Evolutionary conservation across 2,113 vertebrate species (phyloP), one percentile per base, ranked within the genome.

Genomic region (Carollia perspicillata): DNA sequence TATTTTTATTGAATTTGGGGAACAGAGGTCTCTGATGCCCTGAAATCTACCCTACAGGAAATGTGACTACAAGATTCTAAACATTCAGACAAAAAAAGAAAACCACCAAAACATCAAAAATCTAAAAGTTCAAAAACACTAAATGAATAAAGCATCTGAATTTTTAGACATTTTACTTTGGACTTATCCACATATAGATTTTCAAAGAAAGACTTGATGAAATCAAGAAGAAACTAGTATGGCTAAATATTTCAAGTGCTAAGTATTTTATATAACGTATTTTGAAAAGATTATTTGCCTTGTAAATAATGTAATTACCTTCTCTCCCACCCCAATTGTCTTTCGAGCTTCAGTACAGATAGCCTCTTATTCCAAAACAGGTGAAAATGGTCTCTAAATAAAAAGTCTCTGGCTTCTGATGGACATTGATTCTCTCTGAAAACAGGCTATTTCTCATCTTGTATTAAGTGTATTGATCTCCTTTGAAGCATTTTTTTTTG

Each of bases 1-100:
- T 81, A 37, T 86, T 96, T 91, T 83, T 93, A 74, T 53, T 93
- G 30, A 97, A 95, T 97, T 91, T 95, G 88, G 78, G 66, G 83
- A 93, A 71, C 22, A 77, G 77, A 79, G 16, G n/a, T 83, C 84
- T 89, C 84, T 49, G 90, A 72, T 65, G 30, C 47, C 35, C 89
- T 88, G 33, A 96, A 77, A 51, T 86, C 53, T 74, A 68, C 42
- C 4, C n/a, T 42, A 37, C 23, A 88, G 81, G 47, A 88, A 85
- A 63, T 72, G 33, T 35, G 58, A 80, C 66, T 78, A 20, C 18
- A 69, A 12, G 47, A 89, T 93, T 92, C 40, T 51, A 86, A 83
- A 84, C 23, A 42, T 35, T 13, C 42, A 93, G 40, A 60, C 9
- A 33, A 91, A 33, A n/a, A 71, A 3, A 51, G 16, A 74, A 30